Evolutionary conservation across 2,113 vertebrate species (phyloP).

Genomic region (Siniperca chuatsi): DNA sequence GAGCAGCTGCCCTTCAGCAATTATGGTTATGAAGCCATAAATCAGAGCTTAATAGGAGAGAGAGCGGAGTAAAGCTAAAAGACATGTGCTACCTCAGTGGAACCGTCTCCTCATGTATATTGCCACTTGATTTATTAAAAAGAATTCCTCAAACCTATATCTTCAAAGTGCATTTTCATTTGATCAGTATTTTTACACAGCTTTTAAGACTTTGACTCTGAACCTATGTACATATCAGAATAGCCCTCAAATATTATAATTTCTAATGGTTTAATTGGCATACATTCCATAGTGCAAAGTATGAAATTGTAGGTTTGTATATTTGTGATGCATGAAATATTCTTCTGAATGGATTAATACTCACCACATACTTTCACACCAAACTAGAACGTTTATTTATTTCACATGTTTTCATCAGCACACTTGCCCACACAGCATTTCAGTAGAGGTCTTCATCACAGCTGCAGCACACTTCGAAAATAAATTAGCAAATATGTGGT

Average conservation of each 20-base stretch:
- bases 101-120: conserved; percentile 49
- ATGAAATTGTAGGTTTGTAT: background rate
- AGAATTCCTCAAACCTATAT: conserved; percentile 18
- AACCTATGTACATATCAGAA: background rate
- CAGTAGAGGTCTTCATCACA: background rate
- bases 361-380: background rate
- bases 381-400: background rate
- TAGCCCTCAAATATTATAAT: background rate
- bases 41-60: conserved; percentile 79
- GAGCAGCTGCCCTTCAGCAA: conserved; percentile 80
- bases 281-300: background rate
- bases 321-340: background rate
- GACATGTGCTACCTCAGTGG: conserved; percentile 53
- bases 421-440: background rate
- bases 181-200: background rate
- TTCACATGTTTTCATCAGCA: conserved; percentile 12
- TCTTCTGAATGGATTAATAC: background rate
- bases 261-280: conserved; percentile 3
- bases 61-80: conserved; percentile 59
- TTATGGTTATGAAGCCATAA: conserved; percentile 82
- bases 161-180: conserved; percentile 45
- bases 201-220: conserved; percentile 1
- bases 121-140: conserved; percentile 47
- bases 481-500: conserved; percentile 3
- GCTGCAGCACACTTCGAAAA: conserved; percentile 14